A percentile compares a stretch with the other conserved stretches of the same genome.
Evolutionary conservation across 53 echinoderm and acorn worm genomes (phyloP).

Genomic region (Zoroaster sp.): DNA sequence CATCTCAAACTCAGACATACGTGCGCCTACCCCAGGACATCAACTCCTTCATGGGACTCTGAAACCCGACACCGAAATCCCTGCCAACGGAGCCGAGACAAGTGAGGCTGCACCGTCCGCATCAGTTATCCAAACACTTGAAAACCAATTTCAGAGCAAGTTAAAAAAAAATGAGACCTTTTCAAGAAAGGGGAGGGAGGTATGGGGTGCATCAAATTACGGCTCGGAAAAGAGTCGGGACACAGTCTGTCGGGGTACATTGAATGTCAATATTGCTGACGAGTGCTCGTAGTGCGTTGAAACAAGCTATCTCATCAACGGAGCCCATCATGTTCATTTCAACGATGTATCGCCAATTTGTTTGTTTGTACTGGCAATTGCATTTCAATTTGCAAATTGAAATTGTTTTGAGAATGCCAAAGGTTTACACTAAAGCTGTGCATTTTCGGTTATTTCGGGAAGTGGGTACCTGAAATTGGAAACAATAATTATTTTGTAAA

Average conservation of each 20-base stretch:
- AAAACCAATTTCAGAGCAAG: slow-evolving; percentile 4
- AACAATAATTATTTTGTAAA: no score
- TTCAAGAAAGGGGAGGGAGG: no score
- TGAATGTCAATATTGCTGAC: neutral
- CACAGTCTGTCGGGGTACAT: neutral
- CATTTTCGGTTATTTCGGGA: no score
- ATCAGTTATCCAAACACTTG: slow-evolving; percentile 5
- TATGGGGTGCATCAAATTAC: neutral
- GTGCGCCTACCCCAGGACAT: neutral
- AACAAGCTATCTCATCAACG: neutral
- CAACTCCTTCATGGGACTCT: no score
- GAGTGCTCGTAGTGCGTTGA: neutral
- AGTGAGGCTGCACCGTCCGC: neutral
- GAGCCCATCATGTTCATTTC: no score
- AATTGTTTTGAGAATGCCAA: no score
- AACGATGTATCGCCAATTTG: no score
- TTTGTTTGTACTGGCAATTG: no score
- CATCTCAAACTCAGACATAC: neutral
- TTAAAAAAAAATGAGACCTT: neutral
- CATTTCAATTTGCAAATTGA: no score
- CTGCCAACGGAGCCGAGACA: neutral
- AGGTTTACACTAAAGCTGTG: no score
- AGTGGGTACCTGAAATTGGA: no score
- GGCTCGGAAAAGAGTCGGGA: neutral
- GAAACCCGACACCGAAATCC: neutral